Conservation (phyloP, 2,113 vertebrate species). For the Xenopus laevis region DNA sequence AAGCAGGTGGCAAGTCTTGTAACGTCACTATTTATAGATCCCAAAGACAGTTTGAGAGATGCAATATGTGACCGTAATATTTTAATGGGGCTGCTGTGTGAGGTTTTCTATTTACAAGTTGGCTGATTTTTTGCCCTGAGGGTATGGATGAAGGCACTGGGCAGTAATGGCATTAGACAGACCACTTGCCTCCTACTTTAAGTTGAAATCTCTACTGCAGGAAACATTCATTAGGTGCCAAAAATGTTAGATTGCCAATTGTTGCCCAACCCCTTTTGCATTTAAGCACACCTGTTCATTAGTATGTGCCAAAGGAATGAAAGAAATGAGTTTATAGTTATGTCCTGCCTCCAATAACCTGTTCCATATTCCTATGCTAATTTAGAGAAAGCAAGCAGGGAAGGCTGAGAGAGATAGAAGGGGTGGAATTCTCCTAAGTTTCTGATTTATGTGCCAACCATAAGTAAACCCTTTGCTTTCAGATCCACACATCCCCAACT, state of each 20-base stretch:
- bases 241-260: slow-evolving; percentile 29
- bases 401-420: not conserved
- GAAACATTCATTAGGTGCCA: slow-evolving; percentile 31
- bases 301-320: slow-evolving; percentile 36
- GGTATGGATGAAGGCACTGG: slow-evolving; percentile 26
- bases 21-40: slow-evolving; percentile 34
- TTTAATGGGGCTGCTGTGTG: slow-evolving; percentile 24
- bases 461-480: slow-evolving; percentile 21
- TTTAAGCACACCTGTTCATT: slow-evolving; percentile 42
- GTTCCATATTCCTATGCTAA: slow-evolving; percentile 22
- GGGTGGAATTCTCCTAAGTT: slow-evolving; percentile 8
- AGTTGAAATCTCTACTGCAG: slow-evolving; percentile 31
- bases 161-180: slow-evolving; percentile 40
- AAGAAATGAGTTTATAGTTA: slow-evolving; percentile 37
- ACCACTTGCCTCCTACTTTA: slow-evolving; percentile 42
- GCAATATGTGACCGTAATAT: slow-evolving; percentile 37
- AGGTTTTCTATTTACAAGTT: slow-evolving; percentile 30
- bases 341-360: slow-evolving; percentile 23
- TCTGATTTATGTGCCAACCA: slow-evolving; percentile 32
- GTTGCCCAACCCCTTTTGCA: slow-evolving; percentile 39
- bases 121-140: slow-evolving; percentile 24
- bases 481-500: not conserved
- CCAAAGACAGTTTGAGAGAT: slow-evolving; percentile 37
- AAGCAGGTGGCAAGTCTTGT: slow-evolving; percentile 35
- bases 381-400: slow-evolving; percentile 1